Evolutionary conservation across 2,113 vertebrate genomes (phyloP).

Genomic region (Bufo gargarizans): DNA sequence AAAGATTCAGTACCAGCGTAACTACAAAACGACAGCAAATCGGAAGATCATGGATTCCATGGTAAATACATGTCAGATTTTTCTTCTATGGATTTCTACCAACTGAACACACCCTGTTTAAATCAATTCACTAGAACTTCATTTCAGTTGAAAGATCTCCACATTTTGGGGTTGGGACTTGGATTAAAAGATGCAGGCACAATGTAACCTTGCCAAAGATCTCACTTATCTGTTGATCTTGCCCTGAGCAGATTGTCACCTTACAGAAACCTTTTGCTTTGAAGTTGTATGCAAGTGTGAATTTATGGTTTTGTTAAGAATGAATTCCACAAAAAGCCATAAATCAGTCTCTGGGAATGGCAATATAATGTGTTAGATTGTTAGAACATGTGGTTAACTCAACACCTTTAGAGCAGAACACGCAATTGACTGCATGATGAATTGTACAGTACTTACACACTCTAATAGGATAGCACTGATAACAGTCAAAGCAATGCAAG

Average conservation of each 20-base stretch:
- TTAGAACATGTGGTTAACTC: constrained; percentile 26
- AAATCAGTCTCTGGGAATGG: constrained; percentile 19
- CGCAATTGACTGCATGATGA: constrained; percentile 35
- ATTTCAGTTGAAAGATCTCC: not conserved
- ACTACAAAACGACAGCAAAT: too few relatives aligned
- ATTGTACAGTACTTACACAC: not conserved
- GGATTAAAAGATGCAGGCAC: not conserved
- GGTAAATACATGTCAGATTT: too few relatives aligned
- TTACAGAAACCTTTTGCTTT: constrained; percentile 44
- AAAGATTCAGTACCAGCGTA: too few relatives aligned
- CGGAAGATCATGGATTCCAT: too few relatives aligned
- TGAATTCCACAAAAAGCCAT: constrained; percentile 42
- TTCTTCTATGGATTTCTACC: too few relatives aligned
- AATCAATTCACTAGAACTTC: not conserved
- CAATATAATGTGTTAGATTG: constrained; percentile 52
- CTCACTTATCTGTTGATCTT: constrained; percentile 53
- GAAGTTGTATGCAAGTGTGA: constrained; percentile 43
- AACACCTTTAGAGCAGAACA: constrained; percentile 48
- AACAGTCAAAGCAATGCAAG: not conserved
- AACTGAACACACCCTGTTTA: not conserved
- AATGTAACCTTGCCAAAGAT: not conserved
- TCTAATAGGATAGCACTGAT: not conserved
- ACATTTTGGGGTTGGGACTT: not conserved
- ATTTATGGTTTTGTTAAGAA: constrained; percentile 44
- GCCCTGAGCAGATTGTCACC: constrained; percentile 50